phyloP scores from a whole-genome alignment of 2,888 invertebrate genomes.

The Thelaira solivaga region DNA sequence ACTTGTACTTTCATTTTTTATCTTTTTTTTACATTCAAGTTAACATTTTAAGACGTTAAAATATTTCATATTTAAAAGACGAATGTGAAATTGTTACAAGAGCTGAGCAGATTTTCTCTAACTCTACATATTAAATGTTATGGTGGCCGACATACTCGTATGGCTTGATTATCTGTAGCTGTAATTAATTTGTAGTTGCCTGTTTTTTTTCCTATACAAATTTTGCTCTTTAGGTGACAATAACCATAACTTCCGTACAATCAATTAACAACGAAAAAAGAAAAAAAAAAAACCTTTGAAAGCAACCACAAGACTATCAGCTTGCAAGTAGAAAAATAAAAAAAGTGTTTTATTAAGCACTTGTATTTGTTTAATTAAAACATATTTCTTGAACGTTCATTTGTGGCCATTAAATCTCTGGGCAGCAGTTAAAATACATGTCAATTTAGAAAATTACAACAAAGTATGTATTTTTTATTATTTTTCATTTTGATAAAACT shows the following conservation, averaged over 20 bases:
- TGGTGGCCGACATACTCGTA: too few relatives aligned
- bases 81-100: too few relatives aligned
- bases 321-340: slow-evolving; percentile 32
- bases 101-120: too few relatives aligned
- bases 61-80: too few relatives aligned
- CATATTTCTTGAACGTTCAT: slow-evolving; percentile 49
- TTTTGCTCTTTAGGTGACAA: slow-evolving; percentile 40
- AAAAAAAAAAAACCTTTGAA: background rate
- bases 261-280: slow-evolving; percentile 3
- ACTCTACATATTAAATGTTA: too few relatives aligned
- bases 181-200: too few relatives aligned
- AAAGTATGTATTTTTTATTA: slow-evolving; percentile 58
- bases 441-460: slow-evolving; percentile 62
- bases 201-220: too few relatives aligned
- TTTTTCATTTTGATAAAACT: slow-evolving; percentile 56
- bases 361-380: slow-evolving; percentile 63
- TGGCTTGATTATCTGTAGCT: too few relatives aligned
- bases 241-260: slow-evolving; percentile 43
- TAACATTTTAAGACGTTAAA: too few relatives aligned
- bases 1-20: too few relatives aligned
- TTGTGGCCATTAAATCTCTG: slow-evolving; percentile 37
- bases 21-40: too few relatives aligned
- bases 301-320: slow-evolving; percentile 6
- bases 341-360: slow-evolving; percentile 59
- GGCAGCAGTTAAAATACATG: slow-evolving; percentile 60